phyloP scores from a whole-genome alignment of 2,113 vertebrate species.

The Vanacampus margaritifer region DNA sequence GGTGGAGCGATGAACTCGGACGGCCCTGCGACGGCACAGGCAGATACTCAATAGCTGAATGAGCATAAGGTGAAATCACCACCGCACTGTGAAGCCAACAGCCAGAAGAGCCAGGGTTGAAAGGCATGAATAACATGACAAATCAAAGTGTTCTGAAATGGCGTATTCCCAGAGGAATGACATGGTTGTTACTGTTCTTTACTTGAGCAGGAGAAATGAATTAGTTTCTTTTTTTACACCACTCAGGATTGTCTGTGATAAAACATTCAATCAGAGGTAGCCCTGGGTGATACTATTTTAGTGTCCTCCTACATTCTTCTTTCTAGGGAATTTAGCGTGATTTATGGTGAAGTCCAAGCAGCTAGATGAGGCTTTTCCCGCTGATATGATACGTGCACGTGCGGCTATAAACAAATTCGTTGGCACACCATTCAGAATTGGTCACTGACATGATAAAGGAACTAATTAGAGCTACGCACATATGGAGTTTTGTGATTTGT shows the following conservation, averaged over 20 bases:
- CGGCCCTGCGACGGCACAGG: conserved; percentile 54
- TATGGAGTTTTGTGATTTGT: conserved; percentile 46
- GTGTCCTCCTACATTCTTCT: conserved; percentile 59
- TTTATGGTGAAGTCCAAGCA: conserved; percentile 58
- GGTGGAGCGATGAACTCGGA: conserved; percentile 60
- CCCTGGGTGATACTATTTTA: conserved; percentile 74
- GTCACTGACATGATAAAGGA: conserved; percentile 54
- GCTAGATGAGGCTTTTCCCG: conserved; percentile 56
- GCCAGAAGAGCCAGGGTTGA: conserved; percentile 51
- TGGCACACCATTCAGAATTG: conserved; percentile 39
- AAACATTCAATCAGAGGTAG: conserved; percentile 75
- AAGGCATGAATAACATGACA: conserved; percentile 70
- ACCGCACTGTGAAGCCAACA: conserved; percentile 37
- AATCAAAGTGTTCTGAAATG: conserved; percentile 66
- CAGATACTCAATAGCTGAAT: conserved; percentile 67
- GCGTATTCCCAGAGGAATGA: conserved; percentile 68
- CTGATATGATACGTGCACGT: conserved; percentile 41
- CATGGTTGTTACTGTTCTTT: conserved; percentile 70
- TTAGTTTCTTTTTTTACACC: conserved; percentile 68
- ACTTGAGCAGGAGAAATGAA: conserved; percentile 71
- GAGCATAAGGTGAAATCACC: conserved; percentile 58
- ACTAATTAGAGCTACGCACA: conserved; percentile 47
- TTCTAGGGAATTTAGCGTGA: conserved; percentile 69
- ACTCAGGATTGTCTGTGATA: conserved; percentile 73
- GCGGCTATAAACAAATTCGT: conserved; percentile 47